Conservation (phyloP, 23 tunicate genomes). For the Oikopleura dioica region DNA sequence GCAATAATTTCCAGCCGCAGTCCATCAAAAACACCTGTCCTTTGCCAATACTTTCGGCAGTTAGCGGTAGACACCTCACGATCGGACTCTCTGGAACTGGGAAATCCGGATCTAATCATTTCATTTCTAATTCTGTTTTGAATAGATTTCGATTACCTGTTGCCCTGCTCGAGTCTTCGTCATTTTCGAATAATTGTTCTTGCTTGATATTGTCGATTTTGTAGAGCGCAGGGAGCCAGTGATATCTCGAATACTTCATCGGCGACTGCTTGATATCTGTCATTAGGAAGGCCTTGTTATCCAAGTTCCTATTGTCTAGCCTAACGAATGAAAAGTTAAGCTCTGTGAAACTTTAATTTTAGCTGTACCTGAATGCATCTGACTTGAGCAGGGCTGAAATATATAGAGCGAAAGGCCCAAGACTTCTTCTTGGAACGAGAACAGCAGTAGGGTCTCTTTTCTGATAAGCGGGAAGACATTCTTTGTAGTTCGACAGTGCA, state of each 20-base stretch:
- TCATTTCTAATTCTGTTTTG: no score
- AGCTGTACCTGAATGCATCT: conserved; percentile 11
- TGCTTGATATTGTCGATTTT: conserved; percentile 46
- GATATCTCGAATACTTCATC: conserved; percentile 22
- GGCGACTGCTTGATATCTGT: conserved; percentile 66
- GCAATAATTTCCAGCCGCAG: conserved; percentile 56
- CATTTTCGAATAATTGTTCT: conserved; percentile 1
- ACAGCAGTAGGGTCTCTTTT: conserved; percentile 19
- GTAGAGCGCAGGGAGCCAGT: conserved; percentile 69
- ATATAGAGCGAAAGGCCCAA: conserved; percentile 42
- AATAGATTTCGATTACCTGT: not conserved
- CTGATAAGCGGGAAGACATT: conserved; percentile 23
- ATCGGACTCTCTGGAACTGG: conserved; percentile 25
- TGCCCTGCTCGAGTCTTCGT: not conserved
- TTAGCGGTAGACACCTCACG: conserved; percentile 40
- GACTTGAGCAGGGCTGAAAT: conserved; percentile 50
- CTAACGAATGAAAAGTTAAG: not conserved
- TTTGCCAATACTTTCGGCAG: conserved; percentile 40
- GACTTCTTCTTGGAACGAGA: conserved; percentile 34
- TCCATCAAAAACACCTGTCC: conserved; percentile 43
- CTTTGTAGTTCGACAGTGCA: conserved; percentile 44
- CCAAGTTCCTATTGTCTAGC: not conserved
- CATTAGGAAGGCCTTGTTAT: conserved; percentile 75
- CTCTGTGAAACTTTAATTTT: not conserved
- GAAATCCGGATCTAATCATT: not conserved